Evolutionary conservation across 2,113 vertebrate genomes (phyloP), one percentile per base, ranked within the genome.

Genomic region (Peromyscus maniculatus): DNA sequence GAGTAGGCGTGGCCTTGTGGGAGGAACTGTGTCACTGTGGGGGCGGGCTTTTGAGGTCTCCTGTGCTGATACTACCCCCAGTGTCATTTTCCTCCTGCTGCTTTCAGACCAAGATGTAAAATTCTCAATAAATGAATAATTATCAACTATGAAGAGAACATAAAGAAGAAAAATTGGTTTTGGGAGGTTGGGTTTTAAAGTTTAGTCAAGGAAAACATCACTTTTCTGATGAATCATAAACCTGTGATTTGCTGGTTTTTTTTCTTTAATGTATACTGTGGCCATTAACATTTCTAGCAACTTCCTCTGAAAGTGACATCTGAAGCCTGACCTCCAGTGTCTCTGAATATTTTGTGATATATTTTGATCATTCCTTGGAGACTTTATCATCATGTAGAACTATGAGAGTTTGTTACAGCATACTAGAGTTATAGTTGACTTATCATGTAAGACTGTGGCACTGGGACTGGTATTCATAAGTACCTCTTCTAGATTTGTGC

Each of bases 151-250:
- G 80, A 57, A 93, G n/a, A 69, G 19, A 91, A 88, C 72, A 11
- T 24, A 55, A 17, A 55, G 26, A 16, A 55, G 52, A 59, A 55
- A 3, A 8, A 52, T 16, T 46, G 21, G 43, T 46, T 28, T 57
- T 80, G 16, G 15, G 4, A 57, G 12, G 15, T 22, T 88, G 7
- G 57, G 36, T 66, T 88, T 46, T 83, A 33, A 39, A 83, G 17
- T 6, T 22, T 69, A 13, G 1, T 92, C 36, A 93, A 43, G 31
- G 59, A 71, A 88, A 39, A 59, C 36, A 21, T 1, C 59, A 69
- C 16, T 89, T 90, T 86, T 92, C 59, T 93, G 33, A 49, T 43
- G n/a, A 91, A 57, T 77, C 66, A 49, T 55, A 88, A 96, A 77
- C 19, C 16, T 67, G 57, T 11, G 7, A 52, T 57, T 95, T 77